Conservation (phyloP, 2,888 invertebrate species). For the Hesperia comma region DNA sequence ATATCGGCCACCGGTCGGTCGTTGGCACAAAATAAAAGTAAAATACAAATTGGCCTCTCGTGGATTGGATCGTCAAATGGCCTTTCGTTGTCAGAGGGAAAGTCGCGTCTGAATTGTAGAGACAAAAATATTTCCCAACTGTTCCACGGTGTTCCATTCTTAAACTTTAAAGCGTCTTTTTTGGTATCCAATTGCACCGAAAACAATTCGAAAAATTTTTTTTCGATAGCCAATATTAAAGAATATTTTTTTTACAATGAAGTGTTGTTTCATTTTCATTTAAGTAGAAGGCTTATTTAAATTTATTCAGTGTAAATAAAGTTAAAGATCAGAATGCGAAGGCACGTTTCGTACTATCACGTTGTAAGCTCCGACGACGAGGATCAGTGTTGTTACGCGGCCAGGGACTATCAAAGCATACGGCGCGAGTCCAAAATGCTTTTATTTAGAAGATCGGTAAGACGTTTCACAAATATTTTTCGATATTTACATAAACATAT, state of each 20-base stretch:
- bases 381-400: constrained; percentile 45
- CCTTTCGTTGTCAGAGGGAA: constrained; percentile 19
- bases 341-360: constrained; percentile 56
- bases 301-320: not conserved
- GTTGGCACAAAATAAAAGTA: constrained; percentile 38
- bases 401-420: constrained; percentile 57
- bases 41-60: constrained; percentile 21
- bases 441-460: constrained; percentile 63
- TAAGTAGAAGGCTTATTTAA: not conserved
- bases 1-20: constrained; percentile 42
- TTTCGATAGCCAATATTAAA: no score
- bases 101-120: constrained; percentile 1
- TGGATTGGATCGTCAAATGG: constrained; percentile 17
- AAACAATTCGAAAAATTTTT: no score
- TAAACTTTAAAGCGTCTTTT: not conserved
- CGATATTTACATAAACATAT: no score
- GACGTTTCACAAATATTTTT: constrained; percentile 40
- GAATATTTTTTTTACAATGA: not conserved
- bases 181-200: no score
- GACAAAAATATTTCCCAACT: not conserved
- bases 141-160: not conserved
- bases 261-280: not conserved
- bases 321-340: constrained; percentile 57
- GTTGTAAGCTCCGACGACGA: constrained; percentile 57
- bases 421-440: constrained; percentile 68